phyloP scores from a whole-genome alignment of 2,797 vertebrate species.

The Petrocephalus schoutedeni region DNA sequence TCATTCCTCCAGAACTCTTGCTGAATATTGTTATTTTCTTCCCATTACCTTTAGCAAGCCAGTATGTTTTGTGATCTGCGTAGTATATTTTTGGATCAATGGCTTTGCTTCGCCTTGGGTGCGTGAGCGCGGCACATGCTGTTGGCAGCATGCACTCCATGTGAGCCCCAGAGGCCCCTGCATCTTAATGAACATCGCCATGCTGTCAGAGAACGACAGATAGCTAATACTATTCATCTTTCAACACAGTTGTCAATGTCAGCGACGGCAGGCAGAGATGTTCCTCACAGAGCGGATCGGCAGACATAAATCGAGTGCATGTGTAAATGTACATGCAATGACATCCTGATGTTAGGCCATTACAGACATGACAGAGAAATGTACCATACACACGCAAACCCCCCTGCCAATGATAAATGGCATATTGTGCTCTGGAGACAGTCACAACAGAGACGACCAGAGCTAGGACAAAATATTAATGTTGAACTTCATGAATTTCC shows the following conservation, averaged over 20 bases:
- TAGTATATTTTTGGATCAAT: not conserved
- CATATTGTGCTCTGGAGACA: not conserved
- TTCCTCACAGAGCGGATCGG: not conserved
- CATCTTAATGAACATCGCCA: constrained; percentile 13
- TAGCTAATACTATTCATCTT: constrained; percentile 10
- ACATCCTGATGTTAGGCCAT: not conserved
- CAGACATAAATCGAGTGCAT: not conserved
- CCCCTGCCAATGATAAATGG: not conserved
- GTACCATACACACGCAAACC: not conserved
- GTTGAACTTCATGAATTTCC: not conserved
- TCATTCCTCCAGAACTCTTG: not conserved
- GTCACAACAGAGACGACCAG: not conserved
- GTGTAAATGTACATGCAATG: not conserved
- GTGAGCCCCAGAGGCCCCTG: not conserved
- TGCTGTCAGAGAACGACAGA: not conserved
- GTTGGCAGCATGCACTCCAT: not conserved
- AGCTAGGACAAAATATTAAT: not conserved
- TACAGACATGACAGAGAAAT: not conserved
- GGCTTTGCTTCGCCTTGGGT: not conserved
- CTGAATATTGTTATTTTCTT: not conserved
- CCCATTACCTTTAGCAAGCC: not conserved
- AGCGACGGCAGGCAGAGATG: not conserved
- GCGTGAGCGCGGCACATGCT: not conserved
- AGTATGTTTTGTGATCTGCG: not conserved
- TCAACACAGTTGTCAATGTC: constrained; percentile 16